Evolutionary conservation across 1,140 invertebrate genomes (phyloP).

Genomic region (Lucilia sericata): DNA sequence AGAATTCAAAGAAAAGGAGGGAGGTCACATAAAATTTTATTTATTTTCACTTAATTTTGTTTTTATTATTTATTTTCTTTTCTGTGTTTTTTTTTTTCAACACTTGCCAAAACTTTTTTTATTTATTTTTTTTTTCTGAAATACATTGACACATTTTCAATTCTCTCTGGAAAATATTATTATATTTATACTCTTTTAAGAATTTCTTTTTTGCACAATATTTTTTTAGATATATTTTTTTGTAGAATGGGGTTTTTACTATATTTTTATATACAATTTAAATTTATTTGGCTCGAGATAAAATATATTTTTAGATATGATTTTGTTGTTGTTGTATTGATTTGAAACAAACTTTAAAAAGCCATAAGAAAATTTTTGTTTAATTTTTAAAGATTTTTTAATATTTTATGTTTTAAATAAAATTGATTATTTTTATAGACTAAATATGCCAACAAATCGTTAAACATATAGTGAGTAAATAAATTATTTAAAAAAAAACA

Average conservation of each 20-base stretch:
- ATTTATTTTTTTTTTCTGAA: neutral
- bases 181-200: neutral
- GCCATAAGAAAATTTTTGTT: neutral
- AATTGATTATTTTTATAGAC: no score
- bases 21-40: slow-evolving; percentile 19
- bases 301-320: neutral
- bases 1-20: neutral
- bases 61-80: slow-evolving; percentile 28
- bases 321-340: neutral
- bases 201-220: neutral
- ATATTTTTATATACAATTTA: neutral
- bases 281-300: neutral
- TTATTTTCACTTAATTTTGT: slow-evolving; percentile 8
- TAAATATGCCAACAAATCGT: neutral
- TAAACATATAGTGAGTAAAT: no score
- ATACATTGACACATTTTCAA: neutral
- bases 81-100: neutral
- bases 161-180: neutral
- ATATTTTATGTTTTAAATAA: neutral
- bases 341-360: slow-evolving; percentile 1
- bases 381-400: slow-evolving; percentile 1
- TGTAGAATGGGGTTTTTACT: neutral
- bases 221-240: neutral
- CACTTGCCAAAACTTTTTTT: neutral
- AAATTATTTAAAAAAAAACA: no score